Base-by-base conservation (phyloP, 2,113 vertebrate species). In the Oceanites oceanicus region DNA sequence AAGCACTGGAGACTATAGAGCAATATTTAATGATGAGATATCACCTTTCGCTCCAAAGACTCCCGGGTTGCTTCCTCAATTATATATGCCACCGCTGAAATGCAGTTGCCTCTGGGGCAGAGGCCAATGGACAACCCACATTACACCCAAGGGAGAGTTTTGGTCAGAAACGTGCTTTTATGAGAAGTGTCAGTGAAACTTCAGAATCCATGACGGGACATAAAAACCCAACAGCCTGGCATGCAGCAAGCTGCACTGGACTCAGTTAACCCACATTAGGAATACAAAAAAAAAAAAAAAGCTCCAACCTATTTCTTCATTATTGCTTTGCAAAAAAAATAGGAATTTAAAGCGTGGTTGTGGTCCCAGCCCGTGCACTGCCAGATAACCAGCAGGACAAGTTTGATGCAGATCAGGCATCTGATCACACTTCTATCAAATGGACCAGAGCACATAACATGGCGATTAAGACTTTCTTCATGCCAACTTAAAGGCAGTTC, bases 101-200 rank as follows among this genome's bases (percentile, higher is more conserved):
- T 36, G 68, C 63, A 93, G 38, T 75, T 92, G 40, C 84, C 76
- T 72, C 59, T 86, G 71, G 49, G 65, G 44, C 45, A 89, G 65
- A 87, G 29, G 83, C 66, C 92, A 89, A 2, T 49, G 77, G 91
- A 85, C 80, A 94, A 30, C 56, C 32, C 59, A 58, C 42, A 56
- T 45, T 74, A 84, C 52, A 93, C 78, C 17, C 25, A 0, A 78
- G 65, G 80, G 44, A 77, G 92, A 62, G 6, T 92, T 95, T 79
- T 70, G 86, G 77, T 86, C 61, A 92, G 83, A 94, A 94, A 96
- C 32, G 11, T 90, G 49, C 34, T 92, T 90, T 91, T 53, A 78
- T 65, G 73, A 91, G 36, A 83, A 87, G 53, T 68, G 53, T 62
- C 88, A 88, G 32, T 38, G 45, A 94, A 94, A 78, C 65, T 91